Percentiles rank a stretch among this genome's conserved stretches.
Evolutionary conservation across 2,888 invertebrate genomes (phyloP).

Genomic region (Ochlodes sylvanus): DNA sequence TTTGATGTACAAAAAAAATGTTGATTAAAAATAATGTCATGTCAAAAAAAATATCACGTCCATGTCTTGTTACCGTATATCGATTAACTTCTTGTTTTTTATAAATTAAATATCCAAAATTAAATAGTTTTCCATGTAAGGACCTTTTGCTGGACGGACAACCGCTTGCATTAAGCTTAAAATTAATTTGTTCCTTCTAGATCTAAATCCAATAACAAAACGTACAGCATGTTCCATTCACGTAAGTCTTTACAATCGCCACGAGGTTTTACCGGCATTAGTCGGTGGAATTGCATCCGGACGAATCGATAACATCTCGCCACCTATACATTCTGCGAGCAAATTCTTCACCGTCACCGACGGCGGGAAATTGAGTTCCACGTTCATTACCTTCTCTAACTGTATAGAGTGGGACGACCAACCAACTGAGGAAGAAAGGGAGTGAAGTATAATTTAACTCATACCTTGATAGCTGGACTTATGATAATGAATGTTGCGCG

Average conservation of each 20-base stretch:
- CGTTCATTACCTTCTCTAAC: constrained; percentile 73
- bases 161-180: background rate
- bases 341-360: constrained; percentile 42
- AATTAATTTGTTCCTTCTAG: background rate
- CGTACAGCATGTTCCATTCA: constrained; percentile 1
- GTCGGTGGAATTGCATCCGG: constrained; percentile 27
- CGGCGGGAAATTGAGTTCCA: constrained; percentile 68
- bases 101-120: too few species aligned
- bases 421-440: background rate
- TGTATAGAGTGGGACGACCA: constrained; percentile 47
- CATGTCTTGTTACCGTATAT: too few species aligned
- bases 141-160: background rate
- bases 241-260: constrained; percentile 14
- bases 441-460: background rate
- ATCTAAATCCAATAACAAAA: constrained; percentile 15
- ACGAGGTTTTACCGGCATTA: constrained; percentile 24
- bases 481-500: too few species aligned
- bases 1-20: too few species aligned
- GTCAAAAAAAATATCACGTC: too few species aligned
- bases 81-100: too few species aligned
- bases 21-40: too few species aligned
- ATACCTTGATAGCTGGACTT: too few species aligned
- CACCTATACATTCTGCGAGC: constrained; percentile 24
- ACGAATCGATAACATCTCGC: constrained; percentile 25
- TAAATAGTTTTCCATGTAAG: too few species aligned